Evolutionary conservation across 2,113 vertebrate genomes (phyloP).

Genomic region (Struthidea cinerea): DNA sequence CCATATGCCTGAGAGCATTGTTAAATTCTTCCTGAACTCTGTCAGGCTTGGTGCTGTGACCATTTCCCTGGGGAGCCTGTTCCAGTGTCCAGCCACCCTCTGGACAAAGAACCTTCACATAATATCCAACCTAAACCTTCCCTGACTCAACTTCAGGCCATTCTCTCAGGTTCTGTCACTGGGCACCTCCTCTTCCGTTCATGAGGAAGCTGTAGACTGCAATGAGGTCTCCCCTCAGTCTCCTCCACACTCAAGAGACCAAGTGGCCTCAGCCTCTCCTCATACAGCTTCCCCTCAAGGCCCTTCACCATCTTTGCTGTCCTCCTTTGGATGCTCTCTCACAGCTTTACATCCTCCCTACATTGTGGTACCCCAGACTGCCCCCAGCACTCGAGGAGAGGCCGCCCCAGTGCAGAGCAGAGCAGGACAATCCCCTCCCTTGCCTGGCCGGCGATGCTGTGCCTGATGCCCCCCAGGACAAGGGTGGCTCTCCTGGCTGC

Average conservation of each 20-base stretch:
- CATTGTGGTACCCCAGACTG: rapidly evolving
- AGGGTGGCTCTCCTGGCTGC: not conserved
- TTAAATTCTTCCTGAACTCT: not conserved
- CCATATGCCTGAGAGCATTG: not conserved
- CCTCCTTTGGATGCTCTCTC: not conserved
- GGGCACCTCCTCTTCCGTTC: not conserved
- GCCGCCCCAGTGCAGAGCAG: rapidly evolving
- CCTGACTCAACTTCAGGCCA: not conserved
- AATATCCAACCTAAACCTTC: not conserved
- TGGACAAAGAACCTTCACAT: not conserved
- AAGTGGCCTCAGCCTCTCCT: not conserved
- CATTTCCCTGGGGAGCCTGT: not conserved
- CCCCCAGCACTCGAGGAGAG: rapidly evolving
- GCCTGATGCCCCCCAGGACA: not conserved
- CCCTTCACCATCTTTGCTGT: not conserved
- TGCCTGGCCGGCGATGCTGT: rapidly evolving
- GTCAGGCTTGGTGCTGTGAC: not conserved
- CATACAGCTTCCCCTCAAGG: not conserved
- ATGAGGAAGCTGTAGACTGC: not conserved
- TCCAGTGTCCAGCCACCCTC: not conserved
- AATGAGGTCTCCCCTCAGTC: not conserved
- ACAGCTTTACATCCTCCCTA: not conserved
- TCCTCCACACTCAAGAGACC: not conserved
- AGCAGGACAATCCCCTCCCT: not conserved
- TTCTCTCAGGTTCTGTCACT: rapidly evolving